phyloP scores from a whole-genome alignment of 2,113 vertebrate species.

The Atrichornis clamosus region DNA sequence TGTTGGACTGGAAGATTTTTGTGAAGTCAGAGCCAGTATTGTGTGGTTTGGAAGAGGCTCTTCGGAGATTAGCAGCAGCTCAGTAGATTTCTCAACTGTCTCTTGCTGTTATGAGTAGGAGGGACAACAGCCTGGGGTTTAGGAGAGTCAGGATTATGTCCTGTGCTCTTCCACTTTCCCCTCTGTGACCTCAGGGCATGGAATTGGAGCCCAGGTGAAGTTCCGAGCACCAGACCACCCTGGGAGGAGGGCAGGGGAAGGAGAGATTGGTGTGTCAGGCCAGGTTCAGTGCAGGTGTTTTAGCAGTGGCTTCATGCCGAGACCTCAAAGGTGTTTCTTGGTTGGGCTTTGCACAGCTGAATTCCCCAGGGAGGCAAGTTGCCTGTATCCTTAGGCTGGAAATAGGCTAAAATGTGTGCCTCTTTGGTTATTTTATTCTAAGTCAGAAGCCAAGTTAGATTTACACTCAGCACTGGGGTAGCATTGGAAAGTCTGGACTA shows the following conservation, averaged over 20 bases:
- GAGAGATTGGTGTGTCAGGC: neutral
- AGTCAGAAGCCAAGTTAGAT: neutral
- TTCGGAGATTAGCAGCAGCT: conserved; percentile 19
- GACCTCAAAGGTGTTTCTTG: neutral
- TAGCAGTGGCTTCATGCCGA: neutral
- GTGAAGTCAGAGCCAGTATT: neutral
- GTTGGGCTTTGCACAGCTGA: accelerated
- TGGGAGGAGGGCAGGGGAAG: neutral
- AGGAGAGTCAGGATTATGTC: neutral
- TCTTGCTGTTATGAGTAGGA: neutral
- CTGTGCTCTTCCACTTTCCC: neutral
- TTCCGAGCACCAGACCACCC: neutral
- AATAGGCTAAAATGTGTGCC: neutral
- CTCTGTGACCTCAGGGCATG: neutral
- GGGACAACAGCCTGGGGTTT: neutral
- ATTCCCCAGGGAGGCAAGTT: neutral
- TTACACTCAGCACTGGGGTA: neutral
- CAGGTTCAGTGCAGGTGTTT: neutral
- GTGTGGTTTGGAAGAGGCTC: conserved; percentile 36
- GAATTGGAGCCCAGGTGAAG: neutral
- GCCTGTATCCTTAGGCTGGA: neutral
- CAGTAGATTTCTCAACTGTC: neutral
- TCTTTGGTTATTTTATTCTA: neutral
- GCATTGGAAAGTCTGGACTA: neutral
- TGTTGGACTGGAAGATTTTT: neutral